A percentile compares a stretch with the other conserved stretches of the same genome.
phyloP scores from a whole-genome alignment of 1,140 invertebrate genomes.

The Drosophila micromelanica region DNA sequence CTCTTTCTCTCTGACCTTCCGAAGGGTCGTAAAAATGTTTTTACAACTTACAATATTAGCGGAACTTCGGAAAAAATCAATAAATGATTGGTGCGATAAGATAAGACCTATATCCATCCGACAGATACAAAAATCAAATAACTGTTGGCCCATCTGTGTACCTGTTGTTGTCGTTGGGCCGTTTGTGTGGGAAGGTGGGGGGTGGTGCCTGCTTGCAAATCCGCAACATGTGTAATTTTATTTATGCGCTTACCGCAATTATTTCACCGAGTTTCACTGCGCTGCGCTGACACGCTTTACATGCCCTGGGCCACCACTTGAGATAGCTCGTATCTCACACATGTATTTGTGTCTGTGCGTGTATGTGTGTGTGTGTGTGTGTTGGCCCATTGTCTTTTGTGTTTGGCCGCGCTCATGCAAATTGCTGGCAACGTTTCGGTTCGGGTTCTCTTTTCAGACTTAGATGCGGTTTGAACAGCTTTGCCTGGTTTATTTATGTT shows the following conservation, averaged over 20 bases:
- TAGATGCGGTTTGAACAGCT: constrained; percentile 58
- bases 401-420: constrained; percentile 54
- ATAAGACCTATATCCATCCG: constrained; percentile 19
- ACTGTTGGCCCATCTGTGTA: constrained; percentile 20
- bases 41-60: constrained; percentile 38
- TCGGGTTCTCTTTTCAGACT: constrained; percentile 64
- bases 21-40: constrained; percentile 41
- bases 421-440: constrained; percentile 44
- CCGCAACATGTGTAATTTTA: constrained; percentile 65
- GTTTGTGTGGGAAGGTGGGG: not conserved
- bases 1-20: not conserved
- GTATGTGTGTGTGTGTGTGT: constrained; percentile 11
- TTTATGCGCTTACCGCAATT: constrained; percentile 70
- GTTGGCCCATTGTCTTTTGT: constrained; percentile 62
- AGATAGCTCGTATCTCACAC: constrained; percentile 57
- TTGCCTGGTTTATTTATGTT: constrained; percentile 53
- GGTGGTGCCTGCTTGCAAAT: constrained; percentile 37
- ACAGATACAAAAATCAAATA: constrained; percentile 29
- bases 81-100: constrained; percentile 41
- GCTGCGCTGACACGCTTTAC: constrained; percentile 77
- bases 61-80: constrained; percentile 28
- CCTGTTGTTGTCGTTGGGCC: constrained; percentile 1
- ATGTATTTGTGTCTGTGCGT: constrained; percentile 15
- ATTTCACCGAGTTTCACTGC: constrained; percentile 77
- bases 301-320: constrained; percentile 50